Percentiles rank a stretch among this genome's conserved stretches.
Evolutionary conservation across 2,888 invertebrate genomes (phyloP).

Genomic region (Cheilosia scutellata): DNA sequence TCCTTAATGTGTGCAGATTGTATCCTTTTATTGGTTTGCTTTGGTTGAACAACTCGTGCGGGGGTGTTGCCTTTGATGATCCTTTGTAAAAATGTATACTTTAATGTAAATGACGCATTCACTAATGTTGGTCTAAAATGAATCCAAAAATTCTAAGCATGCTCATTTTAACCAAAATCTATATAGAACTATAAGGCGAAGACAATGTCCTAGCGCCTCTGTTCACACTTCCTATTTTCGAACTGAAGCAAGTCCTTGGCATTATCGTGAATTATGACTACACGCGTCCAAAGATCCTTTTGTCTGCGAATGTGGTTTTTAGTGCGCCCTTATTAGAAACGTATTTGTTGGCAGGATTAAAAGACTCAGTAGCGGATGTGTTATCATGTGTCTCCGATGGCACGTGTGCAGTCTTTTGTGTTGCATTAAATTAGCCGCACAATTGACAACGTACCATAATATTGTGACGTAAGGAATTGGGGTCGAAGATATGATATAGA

Average conservation of each 20-base stretch:
- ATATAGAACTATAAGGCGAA: neutral
- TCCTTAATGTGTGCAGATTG: constrained; percentile 45
- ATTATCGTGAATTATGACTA: constrained; percentile 64
- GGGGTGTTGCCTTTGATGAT: constrained; percentile 38
- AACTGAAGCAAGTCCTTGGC: constrained; percentile 3
- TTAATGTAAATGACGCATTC: constrained; percentile 46
- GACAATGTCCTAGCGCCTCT: constrained; percentile 31
- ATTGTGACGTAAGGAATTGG: constrained; percentile 53
- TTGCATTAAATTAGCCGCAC: constrained; percentile 60
- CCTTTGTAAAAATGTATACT: constrained; percentile 24
- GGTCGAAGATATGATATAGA: constrained; percentile 25
- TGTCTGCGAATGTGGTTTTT: constrained; percentile 40
- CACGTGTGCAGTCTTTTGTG: constrained; percentile 68
- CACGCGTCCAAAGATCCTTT: constrained; percentile 46
- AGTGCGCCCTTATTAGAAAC: constrained; percentile 7
- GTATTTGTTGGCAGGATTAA: constrained; percentile 18
- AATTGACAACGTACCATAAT: constrained; percentile 66
- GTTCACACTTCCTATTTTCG: constrained; percentile 49
- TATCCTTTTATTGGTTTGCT: constrained; percentile 26
- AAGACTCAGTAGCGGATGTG: constrained; percentile 19
- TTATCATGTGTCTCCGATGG: constrained; percentile 43
- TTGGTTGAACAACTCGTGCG: constrained; percentile 42
- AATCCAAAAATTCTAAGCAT: neutral
- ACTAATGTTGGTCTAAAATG: constrained; percentile 36
- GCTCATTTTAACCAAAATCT: constrained; percentile 47